Percentiles rank a stretch among this genome's conserved stretches.
Evolutionary conservation across 1,140 invertebrate species (phyloP).

Genomic region (Drosophila bocki): DNA sequence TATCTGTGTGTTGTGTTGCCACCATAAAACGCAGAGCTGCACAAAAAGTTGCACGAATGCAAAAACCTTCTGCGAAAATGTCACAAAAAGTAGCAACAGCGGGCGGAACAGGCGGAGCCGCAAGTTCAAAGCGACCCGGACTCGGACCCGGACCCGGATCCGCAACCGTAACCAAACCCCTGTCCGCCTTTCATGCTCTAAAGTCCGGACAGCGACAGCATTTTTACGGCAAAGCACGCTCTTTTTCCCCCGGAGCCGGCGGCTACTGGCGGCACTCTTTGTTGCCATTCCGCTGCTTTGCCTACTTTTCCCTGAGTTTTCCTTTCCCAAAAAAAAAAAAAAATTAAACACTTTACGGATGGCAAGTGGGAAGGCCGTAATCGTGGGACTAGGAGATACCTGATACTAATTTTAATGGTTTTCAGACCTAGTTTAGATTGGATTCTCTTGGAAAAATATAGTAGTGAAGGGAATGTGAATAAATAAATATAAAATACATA

Average conservation of each 20-base stretch:
- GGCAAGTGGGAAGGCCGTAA: conserved; percentile 10
- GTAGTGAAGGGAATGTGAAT: background rate
- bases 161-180: conserved; percentile 8
- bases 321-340: background rate
- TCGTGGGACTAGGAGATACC: conserved; percentile 9
- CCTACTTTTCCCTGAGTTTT: conserved; percentile 8
- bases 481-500: background rate
- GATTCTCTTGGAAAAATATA: background rate
- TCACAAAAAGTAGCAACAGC: conserved; percentile 54
- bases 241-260: conserved; percentile 23
- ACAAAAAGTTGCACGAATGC: conserved; percentile 77
- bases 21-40: conserved; percentile 59
- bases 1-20: conserved; percentile 16
- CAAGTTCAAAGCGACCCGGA: conserved; percentile 66
- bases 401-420: conserved; percentile 2
- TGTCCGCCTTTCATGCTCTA: conserved; percentile 24
- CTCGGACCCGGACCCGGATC: conserved; percentile 4
- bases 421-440: background rate
- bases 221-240: conserved; percentile 52
- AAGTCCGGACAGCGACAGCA: conserved; percentile 39
- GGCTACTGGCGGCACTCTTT: conserved; percentile 26
- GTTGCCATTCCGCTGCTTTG: conserved; percentile 20
- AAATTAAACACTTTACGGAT: conserved; percentile 9
- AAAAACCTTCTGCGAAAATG: conserved; percentile 73
- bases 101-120: conserved; percentile 19